Base-by-base conservation (phyloP, 2,113 vertebrate genomes). In the Vulpes lagopus region DNA sequence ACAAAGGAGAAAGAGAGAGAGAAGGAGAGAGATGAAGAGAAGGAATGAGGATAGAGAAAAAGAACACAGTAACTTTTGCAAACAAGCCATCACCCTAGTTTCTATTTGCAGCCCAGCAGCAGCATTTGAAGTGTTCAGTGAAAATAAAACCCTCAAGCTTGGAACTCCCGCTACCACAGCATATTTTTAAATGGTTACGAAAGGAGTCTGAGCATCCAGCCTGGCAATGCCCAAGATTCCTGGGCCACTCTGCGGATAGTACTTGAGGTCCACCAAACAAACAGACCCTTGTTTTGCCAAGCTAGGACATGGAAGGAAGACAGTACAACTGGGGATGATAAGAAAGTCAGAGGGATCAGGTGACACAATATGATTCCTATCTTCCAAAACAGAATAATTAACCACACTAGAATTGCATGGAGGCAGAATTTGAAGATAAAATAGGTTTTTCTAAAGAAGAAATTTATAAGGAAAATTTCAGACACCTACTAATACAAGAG, bases 171-270 rank as follows among this genome's bases (percentile, higher is more conserved):
- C 92, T 94, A 92, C 86, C 51, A 12, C 0, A 55, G 14, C 83
- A 78, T 92, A 96, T 96, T 96, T 97, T 97, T 95, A 97, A 97
- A 95, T 88, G 82, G 43, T 96, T 96, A 97, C 12, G 11, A 62
- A 92, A 88, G 53, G 83, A 96, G 69, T 97, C 96, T 97, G 95
- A 90, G 79, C n/a, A 94, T 95, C 83, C 38, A 43, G 69, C 19
- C 16, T 49, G 86, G 89, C 55, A 80, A 71, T 22, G 49, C n/a
- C 81, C 79, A 97, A 71, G 83, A 94, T 88, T 94, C 83, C 38
- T 27, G 23, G 73, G 92, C 53, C 15, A 27, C 15, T 59, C 55
- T 91, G 51, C 67, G 71, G 51, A 10, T 27, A 43, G 32, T 11
- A 32, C 69, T 76, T 89, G 87, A 83, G 19, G 80, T 19, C 55